phyloP scores from a whole-genome alignment of 2,797 vertebrate species.

The Micrastur ruficollis region DNA sequence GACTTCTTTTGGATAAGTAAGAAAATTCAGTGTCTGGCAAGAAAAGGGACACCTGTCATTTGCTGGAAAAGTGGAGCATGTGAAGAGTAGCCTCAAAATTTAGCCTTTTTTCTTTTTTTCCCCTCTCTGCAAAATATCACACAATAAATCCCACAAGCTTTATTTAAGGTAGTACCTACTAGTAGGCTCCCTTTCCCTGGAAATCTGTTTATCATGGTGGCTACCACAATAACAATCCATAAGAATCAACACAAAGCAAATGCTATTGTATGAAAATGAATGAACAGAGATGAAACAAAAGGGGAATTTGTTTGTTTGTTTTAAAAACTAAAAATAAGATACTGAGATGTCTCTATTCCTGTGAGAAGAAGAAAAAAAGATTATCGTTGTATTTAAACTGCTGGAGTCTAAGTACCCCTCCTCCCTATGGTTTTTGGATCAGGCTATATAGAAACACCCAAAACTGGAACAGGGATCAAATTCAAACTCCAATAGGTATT shows the following conservation, averaged over 20 bases:
- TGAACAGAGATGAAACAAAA: not conserved
- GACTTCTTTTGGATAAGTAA: not conserved
- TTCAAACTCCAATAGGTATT: not conserved
- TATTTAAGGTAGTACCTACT: not conserved
- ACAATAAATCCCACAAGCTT: constrained; percentile 14
- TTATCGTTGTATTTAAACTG: not conserved
- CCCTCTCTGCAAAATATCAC: not conserved
- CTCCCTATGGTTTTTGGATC: not conserved
- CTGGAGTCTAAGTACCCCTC: not conserved
- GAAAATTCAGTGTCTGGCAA: not conserved
- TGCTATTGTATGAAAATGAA: not conserved
- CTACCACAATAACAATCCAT: not conserved
- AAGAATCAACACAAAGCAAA: constrained; percentile 32
- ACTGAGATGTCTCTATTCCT: not conserved
- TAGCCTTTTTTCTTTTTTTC: not conserved
- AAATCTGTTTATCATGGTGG: not conserved
- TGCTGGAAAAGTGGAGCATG: not conserved
- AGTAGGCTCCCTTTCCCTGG: not conserved
- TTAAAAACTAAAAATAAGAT: not conserved
- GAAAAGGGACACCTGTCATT: not conserved
- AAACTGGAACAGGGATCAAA: not conserved
- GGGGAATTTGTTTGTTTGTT: not conserved
- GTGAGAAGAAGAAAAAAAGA: not conserved
- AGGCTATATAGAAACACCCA: not conserved
- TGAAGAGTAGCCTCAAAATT: not conserved